These are phyloP conservation scores for Limanda limanda DNA, from an alignment of 2,113 vertebrate genomes.

Conservation along the genomic window DNA sequence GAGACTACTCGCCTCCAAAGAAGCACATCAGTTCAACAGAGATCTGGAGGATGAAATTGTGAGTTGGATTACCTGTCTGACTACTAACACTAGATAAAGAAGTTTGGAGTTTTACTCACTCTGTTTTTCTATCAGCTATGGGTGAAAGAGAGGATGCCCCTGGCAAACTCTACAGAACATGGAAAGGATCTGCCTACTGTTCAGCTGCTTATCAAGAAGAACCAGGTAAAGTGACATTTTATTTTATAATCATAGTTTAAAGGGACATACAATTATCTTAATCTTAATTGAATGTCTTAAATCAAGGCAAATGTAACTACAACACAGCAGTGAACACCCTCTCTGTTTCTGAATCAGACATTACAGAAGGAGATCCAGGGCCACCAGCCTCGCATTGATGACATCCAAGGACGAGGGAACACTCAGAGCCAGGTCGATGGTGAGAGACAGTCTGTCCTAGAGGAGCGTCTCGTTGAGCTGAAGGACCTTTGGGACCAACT, in stretches of 20 bases:
- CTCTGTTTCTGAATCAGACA: constrained; percentile 78
- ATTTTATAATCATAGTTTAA: too few relatives aligned
- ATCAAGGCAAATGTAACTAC: background rate
- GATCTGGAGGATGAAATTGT: constrained; percentile 95
- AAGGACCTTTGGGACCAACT: constrained; percentile 87
- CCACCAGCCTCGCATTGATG: constrained; percentile 91
- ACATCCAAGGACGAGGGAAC: constrained; percentile 85
- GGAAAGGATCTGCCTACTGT: constrained; percentile 93
- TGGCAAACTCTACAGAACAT: constrained; percentile 91
- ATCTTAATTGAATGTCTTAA: background rate
- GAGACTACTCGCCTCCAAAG: constrained; percentile 88
- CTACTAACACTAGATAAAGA: background rate
- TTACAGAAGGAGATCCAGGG: constrained; percentile 95
- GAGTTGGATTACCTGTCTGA: constrained; percentile 64
- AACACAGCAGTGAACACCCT: background rate
- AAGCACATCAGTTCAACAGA: constrained; percentile 93
- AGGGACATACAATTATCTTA: background rate
- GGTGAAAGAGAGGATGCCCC: constrained; percentile 91
- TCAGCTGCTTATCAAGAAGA: constrained; percentile 94
- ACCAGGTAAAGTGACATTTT: constrained; percentile 85
- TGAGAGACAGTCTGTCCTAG: constrained; percentile 79
- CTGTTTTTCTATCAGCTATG: constrained; percentile 83
- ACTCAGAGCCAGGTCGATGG: constrained; percentile 74
- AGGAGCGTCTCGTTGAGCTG: constrained; percentile 84
- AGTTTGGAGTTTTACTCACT: background rate